phyloP scores from a whole-genome alignment of 1,140 invertebrate species.

The Berghia stephanieae region DNA sequence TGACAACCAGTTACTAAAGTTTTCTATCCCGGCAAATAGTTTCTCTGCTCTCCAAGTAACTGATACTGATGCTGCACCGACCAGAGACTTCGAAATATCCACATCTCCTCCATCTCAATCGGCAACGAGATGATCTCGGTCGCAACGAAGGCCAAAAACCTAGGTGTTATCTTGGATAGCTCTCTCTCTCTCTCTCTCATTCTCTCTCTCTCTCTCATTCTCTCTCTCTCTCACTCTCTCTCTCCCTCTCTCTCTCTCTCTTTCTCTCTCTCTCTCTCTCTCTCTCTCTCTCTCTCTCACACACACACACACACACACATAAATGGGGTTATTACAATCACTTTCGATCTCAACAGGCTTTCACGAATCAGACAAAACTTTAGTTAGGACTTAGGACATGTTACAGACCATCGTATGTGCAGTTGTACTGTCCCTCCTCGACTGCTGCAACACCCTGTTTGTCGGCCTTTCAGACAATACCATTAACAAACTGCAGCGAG shows the following conservation, averaged over 20 bases:
- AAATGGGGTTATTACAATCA: not conserved
- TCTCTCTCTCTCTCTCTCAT: conserved; percentile 17
- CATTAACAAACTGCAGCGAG: no score
- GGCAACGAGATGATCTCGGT: not conserved
- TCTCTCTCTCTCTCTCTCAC: not conserved
- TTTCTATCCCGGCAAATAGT: no score
- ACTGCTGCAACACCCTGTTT: no score
- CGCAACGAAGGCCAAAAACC: not conserved
- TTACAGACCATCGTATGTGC: not conserved
- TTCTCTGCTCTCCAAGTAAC: no score
- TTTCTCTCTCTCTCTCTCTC: not conserved
- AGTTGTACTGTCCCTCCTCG: not conserved
- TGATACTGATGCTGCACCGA: no score
- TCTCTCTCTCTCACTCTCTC: not conserved
- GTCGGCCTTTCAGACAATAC: no score
- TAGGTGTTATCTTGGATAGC: not conserved
- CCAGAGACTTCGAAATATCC: no score
- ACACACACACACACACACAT: not conserved
- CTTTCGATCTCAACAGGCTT: not conserved
- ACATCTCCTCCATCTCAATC: no score
- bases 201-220: not conserved
- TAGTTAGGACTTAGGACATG: not conserved
- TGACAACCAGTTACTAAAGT: no score
- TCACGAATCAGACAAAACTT: not conserved
- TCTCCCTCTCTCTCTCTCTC: conserved; percentile 3